Conservation (phyloP, 2,113 vertebrate genomes). For the Pelvicachromis taeniatus region DNA sequence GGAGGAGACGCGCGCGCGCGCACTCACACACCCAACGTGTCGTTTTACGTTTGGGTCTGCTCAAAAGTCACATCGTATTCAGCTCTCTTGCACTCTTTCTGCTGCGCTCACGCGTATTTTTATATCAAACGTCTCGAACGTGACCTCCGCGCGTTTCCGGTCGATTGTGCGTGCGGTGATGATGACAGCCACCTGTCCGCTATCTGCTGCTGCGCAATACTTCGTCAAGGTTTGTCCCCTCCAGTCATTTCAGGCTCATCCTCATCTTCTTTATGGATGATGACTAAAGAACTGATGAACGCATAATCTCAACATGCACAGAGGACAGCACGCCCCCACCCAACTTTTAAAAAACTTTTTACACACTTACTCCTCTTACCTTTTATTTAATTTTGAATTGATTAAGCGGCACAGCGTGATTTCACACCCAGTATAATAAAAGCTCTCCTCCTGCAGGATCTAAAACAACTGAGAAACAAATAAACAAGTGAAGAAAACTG, state of each 20-base stretch:
- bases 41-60: not conserved
- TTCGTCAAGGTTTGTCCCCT: not conserved
- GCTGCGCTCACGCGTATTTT: not conserved
- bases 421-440: not conserved
- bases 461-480: not conserved
- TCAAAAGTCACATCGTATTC: slow-evolving; percentile 26
- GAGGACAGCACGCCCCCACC: not conserved
- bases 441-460: not conserved
- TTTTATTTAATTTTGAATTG: not conserved
- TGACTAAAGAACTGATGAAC: not conserved
- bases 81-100: not conserved
- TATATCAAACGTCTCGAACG: not conserved
- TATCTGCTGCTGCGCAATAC: not conserved
- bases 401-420: not conserved
- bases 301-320: not conserved
- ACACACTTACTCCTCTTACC: not conserved
- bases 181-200: slow-evolving; percentile 37
- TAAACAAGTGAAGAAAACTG: not conserved
- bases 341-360: not conserved
- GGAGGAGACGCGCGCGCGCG: not conserved
- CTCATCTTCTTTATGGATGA: not conserved
- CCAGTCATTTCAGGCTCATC: not conserved
- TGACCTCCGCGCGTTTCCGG: not conserved
- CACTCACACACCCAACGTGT: not conserved
- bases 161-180: not conserved